Base-by-base conservation (phyloP, 1,140 invertebrate species). In the Anoplolepis gracilipes region DNA sequence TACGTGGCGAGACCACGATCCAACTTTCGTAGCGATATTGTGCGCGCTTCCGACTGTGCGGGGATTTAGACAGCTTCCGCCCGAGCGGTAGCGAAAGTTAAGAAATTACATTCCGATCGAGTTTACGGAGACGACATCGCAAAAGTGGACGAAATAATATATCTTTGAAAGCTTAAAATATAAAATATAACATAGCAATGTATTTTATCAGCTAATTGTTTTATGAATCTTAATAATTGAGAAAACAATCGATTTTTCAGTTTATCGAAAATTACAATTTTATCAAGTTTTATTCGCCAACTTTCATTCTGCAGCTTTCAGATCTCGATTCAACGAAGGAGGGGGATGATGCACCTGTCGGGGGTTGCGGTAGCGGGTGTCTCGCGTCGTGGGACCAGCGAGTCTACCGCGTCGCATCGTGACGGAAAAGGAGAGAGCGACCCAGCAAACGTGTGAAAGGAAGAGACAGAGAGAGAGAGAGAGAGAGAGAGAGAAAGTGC, bases 401-500 rank as follows among this genome's bases (percentile, higher is more conserved):
- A 36, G 42, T 87, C 33, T 25, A n/a, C 30, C 62, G 73, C 25
- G 75, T 65, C 39, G 42, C 36, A 42, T 62, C 22, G 62, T n/a
- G 39, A 49, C 28, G 70, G 55, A 77, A 65, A 53, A 69, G 67
- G 46, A 49, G 64, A 62, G 79, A 19, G 55, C n/a, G 81, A 33
- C 39, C 39, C 55, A 25, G 49, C 5, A 59, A 70, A 25, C 73
- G 84, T 19, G 16, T 16, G 16, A 39, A 81, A 61, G 85, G 25
- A 55, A 57, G 39, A 57, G 65, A 64, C 28, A 78, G 79, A 64
- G 78, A 84, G 39, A 67, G 28, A 11, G 73, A 62, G 59, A 64
- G 42, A 78, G 78, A 64, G 67, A 84, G 39, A 67, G 19, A 42
- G 62, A 59, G 88, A 76, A 70, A 67, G 65, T 70, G 72, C 73